These are phyloP conservation scores for Thaumetopoea pityocampa DNA, from an alignment of 1,140 invertebrate species.

Conservation along the genomic window DNA sequence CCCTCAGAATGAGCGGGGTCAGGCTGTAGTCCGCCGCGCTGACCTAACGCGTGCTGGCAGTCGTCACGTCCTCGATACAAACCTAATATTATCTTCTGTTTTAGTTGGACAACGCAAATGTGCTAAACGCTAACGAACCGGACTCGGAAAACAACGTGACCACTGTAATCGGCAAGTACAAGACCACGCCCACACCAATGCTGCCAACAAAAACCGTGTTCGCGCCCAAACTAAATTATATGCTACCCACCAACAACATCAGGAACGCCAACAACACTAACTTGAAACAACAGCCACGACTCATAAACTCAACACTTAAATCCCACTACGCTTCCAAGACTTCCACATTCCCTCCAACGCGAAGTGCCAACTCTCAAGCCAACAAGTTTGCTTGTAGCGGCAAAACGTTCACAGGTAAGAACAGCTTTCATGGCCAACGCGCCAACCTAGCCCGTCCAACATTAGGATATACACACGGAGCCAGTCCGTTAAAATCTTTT, in stretches of 20 bases:
- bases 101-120: slow-evolving; percentile 65
- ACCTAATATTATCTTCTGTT: slow-evolving; percentile 10
- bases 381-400: slow-evolving; percentile 45
- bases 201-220: slow-evolving; percentile 54
- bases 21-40: too few relatives aligned
- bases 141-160: slow-evolving; percentile 67
- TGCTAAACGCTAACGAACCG: slow-evolving; percentile 56
- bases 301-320: slow-evolving; percentile 48
- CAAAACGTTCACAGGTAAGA: slow-evolving; percentile 60
- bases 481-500: slow-evolving; percentile 58
- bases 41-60: too few relatives aligned
- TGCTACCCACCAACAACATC: slow-evolving; percentile 65
- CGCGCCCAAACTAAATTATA: slow-evolving; percentile 60
- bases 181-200: slow-evolving; percentile 57
- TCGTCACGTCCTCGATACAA: background rate
- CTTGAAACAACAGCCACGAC: slow-evolving; percentile 51
- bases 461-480: slow-evolving; percentile 45
- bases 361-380: slow-evolving; percentile 60
- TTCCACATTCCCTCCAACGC: slow-evolving; percentile 67
- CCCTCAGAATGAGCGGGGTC: too few relatives aligned
- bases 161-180: slow-evolving; percentile 60
- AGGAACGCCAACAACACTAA: slow-evolving; percentile 62
- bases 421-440: slow-evolving; percentile 61
- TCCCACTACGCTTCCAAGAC: slow-evolving; percentile 61
- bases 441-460: slow-evolving; percentile 57